These are phyloP conservation scores for Brachyistius frenatus DNA, from an alignment of 2,113 vertebrate species.

Conservation along the genomic window DNA sequence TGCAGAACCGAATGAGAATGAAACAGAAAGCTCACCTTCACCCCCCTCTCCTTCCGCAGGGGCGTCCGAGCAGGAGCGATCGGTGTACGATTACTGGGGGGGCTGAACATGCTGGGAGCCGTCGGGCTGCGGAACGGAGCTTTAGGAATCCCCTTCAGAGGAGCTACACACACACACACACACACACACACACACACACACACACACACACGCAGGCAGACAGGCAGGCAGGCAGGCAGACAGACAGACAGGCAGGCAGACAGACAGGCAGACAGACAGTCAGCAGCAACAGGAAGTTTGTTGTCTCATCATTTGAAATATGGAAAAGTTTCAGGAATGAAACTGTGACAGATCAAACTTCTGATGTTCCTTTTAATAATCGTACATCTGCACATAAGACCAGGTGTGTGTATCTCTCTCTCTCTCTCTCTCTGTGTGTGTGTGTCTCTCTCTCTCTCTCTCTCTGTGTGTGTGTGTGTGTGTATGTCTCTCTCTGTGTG, in stretches of 20 bases:
- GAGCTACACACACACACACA: conserved; percentile 81
- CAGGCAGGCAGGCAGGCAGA: too few relatives aligned
- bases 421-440: neutral
- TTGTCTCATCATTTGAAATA: too few relatives aligned
- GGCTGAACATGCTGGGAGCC: conserved; percentile 94
- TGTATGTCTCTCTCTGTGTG: too few relatives aligned
- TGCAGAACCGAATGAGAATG: neutral
- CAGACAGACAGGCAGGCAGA: too few relatives aligned
- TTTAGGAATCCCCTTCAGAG: conserved; percentile 98
- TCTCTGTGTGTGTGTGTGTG: too few relatives aligned
- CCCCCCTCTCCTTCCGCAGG: conserved; percentile 94
- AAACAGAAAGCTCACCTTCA: conserved; percentile 87
- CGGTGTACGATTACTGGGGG: conserved; percentile 93
- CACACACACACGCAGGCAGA: too few relatives aligned
- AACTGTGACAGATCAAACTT: too few relatives aligned
- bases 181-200: too few relatives aligned
- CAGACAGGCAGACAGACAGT: too few relatives aligned
- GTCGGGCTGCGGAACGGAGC: conserved; percentile 95
- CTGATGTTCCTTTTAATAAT: too few relatives aligned
- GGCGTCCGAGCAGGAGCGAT: conserved; percentile 93
- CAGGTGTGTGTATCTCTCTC: neutral
- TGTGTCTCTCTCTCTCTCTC: neutral
- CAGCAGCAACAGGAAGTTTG: neutral
- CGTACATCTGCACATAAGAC: neutral
- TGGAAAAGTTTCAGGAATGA: too few relatives aligned